A percentile compares a stretch with the other conserved stretches of the same genome.
phyloP scores from a whole-genome alignment of 2,888 invertebrate genomes.

The Rhingia campestris region DNA sequence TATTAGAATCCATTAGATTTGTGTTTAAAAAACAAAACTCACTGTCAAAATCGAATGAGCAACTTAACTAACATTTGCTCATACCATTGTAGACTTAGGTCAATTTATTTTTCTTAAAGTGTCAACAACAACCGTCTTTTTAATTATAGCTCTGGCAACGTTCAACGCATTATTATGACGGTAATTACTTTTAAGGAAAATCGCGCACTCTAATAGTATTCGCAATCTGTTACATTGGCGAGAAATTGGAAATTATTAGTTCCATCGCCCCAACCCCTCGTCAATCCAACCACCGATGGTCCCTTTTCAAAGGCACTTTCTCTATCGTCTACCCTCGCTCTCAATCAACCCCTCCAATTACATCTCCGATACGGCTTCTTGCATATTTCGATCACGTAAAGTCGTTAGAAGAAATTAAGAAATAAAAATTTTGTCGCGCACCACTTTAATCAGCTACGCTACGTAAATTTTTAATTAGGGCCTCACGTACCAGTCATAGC shows the following conservation, averaged over 20 bases:
- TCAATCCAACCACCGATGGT: slow-evolving; percentile 18
- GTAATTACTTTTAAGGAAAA: slow-evolving; percentile 61
- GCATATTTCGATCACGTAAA: slow-evolving; percentile 74
- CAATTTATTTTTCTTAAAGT: neutral
- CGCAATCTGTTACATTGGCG: slow-evolving; percentile 70
- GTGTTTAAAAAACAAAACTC: too few relatives aligned
- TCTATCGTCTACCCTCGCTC: neutral
- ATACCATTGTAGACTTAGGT: too few relatives aligned
- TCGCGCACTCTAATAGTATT: slow-evolving; percentile 49
- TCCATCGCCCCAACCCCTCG: slow-evolving; percentile 14
- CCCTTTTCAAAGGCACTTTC: slow-evolving; percentile 37
- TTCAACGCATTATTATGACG: slow-evolving; percentile 61
- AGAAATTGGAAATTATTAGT: slow-evolving; percentile 69
- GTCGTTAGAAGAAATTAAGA: slow-evolving; percentile 74
- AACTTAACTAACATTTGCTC: too few relatives aligned
- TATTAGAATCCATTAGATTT: too few relatives aligned
- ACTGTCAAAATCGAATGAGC: too few relatives aligned
- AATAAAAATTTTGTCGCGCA: slow-evolving; percentile 74
- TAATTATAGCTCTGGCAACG: slow-evolving; percentile 59
- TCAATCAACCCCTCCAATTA: neutral
- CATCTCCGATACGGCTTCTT: slow-evolving; percentile 50
- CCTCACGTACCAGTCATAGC: slow-evolving; percentile 50
- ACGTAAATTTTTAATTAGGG: slow-evolving; percentile 74
- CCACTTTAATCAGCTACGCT: slow-evolving; percentile 74
- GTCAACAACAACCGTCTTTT: slow-evolving; percentile 65